Evolutionary conservation across 2,113 vertebrate genomes (phyloP).

Genomic region (Neogobius melanostomus): DNA sequence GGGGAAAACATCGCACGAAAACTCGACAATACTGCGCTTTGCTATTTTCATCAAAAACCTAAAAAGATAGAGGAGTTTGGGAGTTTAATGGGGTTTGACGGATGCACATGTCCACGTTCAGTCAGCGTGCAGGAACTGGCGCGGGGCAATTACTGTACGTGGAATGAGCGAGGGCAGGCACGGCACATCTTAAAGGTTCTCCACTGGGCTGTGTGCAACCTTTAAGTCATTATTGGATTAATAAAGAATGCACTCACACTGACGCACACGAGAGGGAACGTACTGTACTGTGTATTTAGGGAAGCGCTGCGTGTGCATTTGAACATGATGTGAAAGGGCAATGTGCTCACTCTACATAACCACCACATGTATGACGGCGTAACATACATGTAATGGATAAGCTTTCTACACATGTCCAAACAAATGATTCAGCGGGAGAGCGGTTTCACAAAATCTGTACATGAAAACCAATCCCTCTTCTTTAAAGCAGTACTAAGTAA

Average conservation of each 20-base stretch:
- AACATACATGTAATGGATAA: not conserved
- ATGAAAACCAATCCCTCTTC: too few relatives aligned
- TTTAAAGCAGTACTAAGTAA: too few relatives aligned
- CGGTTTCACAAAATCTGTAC: too few relatives aligned
- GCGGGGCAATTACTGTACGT: conserved; percentile 42
- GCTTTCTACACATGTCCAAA: not conserved
- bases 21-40: conserved; percentile 47
- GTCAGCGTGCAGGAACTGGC: conserved; percentile 46
- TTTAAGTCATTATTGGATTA: conserved; percentile 83
- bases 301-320: conserved; percentile 41
- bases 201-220: conserved; percentile 45
- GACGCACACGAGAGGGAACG: conserved; percentile 62
- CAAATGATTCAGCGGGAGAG: not conserved
- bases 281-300: conserved; percentile 62
- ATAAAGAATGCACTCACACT: conserved; percentile 81
- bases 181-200: conserved; percentile 46
- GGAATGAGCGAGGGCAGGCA: conserved; percentile 24
- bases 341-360: conserved; percentile 54
- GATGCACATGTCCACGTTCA: conserved; percentile 45
- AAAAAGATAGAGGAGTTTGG: conserved; percentile 39
- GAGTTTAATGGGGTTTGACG: conserved; percentile 50
- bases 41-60: conserved; percentile 39
- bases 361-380: not conserved
- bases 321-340: conserved; percentile 64
- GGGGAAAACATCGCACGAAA: conserved; percentile 37